These are phyloP conservation scores for Podarcis muralis DNA, from an alignment of 2,113 vertebrate genomes.

Conservation along the genomic window DNA sequence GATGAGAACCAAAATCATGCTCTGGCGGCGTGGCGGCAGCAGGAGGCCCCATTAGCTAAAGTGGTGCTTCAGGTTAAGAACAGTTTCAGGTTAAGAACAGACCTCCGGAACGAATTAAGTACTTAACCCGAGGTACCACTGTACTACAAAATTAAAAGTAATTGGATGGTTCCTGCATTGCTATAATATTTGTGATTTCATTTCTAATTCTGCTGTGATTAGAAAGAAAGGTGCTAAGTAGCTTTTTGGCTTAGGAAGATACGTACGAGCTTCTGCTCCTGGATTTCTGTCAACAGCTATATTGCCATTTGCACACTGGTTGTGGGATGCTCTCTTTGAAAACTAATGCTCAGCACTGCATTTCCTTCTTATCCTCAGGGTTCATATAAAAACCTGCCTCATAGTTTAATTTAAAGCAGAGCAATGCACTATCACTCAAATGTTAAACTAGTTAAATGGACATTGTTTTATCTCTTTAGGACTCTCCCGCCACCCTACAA, in stretches of 20 bases:
- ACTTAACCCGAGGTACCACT: too few relatives aligned
- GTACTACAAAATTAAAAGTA: constrained; percentile 23
- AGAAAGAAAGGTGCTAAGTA: constrained; percentile 67
- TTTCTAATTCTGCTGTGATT: constrained; percentile 67
- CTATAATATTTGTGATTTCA: constrained; percentile 62
- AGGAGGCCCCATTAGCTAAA: too few relatives aligned
- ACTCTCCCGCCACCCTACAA: constrained; percentile 41
- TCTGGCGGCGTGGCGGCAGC: too few relatives aligned
- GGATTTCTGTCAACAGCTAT: constrained; percentile 59
- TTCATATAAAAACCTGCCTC: constrained; percentile 66
- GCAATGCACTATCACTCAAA: constrained; percentile 67
- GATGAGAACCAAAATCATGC: too few relatives aligned
- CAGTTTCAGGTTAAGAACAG: too few relatives aligned
- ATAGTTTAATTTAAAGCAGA: constrained; percentile 63
- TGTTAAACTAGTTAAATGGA: constrained; percentile 67
- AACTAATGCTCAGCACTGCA: constrained; percentile 72
- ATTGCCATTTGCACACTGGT: constrained; percentile 58
- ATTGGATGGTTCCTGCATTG: neutral
- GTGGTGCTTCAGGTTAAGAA: too few relatives aligned
- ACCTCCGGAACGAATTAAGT: too few relatives aligned
- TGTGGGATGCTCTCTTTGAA: constrained; percentile 70
- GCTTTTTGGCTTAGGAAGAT: constrained; percentile 68
- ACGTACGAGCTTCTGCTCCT: constrained; percentile 59
- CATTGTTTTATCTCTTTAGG: constrained; percentile 63
- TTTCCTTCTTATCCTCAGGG: constrained; percentile 71